These are phyloP conservation scores for Homalodisca vitripennis DNA, from an alignment of 1,140 invertebrate genomes.

Conservation along the genomic window DNA sequence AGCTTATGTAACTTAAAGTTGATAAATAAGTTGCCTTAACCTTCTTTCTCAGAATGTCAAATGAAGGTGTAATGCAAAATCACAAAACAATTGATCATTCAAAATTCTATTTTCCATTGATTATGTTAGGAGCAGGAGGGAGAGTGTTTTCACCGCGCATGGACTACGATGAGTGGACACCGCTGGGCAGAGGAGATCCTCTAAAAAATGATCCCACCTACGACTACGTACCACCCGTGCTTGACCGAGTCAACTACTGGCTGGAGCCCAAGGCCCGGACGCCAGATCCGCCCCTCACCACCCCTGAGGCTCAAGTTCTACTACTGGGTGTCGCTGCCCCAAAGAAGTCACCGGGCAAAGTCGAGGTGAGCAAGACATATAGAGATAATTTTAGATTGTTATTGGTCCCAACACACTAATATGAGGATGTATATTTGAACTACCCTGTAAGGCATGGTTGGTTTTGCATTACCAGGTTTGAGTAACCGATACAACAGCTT, in stretches of 20 bases:
- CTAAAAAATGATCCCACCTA: slow-evolving; percentile 78
- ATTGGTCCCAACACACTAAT: too few relatives aligned
- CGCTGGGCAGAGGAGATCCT: slow-evolving; percentile 70
- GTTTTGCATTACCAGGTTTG: too few relatives aligned
- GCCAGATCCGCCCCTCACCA: slow-evolving; percentile 44
- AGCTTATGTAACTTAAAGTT: too few relatives aligned
- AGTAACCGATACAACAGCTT: too few relatives aligned
- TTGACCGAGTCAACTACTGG: slow-evolving; percentile 76
- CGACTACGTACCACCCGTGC: slow-evolving; percentile 73
- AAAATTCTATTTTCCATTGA: too few relatives aligned
- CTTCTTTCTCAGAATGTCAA: too few relatives aligned
- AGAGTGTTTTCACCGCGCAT: slow-evolving; percentile 63
- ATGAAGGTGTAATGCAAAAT: neutral
- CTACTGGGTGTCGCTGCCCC: slow-evolving; percentile 65
- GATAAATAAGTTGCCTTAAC: too few relatives aligned
- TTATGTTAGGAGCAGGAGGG: neutral
- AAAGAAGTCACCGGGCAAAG: slow-evolving; percentile 46
- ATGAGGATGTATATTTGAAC: too few relatives aligned
- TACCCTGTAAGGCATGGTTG: too few relatives aligned
- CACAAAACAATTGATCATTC: too few relatives aligned
- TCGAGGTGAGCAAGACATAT: neutral
- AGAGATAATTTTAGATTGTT: too few relatives aligned
- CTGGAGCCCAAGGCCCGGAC: slow-evolving; percentile 49
- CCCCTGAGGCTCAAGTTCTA: slow-evolving; percentile 61
- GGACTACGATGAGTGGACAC: slow-evolving; percentile 76